Percentiles rank a stretch among this genome's conserved stretches.
phyloP scores from a whole-genome alignment of 2,113 vertebrate species.

The Pangasianodon hypophthalmus region DNA sequence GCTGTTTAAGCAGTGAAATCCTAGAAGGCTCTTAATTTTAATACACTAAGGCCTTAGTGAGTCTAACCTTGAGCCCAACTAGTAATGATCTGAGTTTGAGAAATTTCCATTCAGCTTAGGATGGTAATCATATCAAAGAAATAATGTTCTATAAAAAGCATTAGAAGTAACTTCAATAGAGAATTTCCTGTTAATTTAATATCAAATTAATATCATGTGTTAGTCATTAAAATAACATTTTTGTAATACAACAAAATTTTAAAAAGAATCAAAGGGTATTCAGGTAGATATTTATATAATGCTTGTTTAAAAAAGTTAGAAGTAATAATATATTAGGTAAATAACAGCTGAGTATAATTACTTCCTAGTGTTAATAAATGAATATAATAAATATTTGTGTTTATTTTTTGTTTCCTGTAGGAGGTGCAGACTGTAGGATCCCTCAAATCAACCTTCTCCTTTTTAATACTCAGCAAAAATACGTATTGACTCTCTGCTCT shows the following conservation, averaged over 20 bases:
- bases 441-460: slow-evolving; percentile 2
- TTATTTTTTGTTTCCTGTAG: background rate
- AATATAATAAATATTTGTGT: background rate
- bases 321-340: background rate
- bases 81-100: slow-evolving; percentile 30
- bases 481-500: background rate
- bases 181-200: background rate
- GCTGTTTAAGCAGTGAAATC: slow-evolving; percentile 11
- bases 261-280: background rate
- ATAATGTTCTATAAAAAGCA: background rate
- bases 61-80: slow-evolving; percentile 29
- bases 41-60: slow-evolving; percentile 23
- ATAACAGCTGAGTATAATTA: background rate
- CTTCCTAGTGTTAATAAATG: background rate
- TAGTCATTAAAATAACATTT: background rate
- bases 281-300: background rate
- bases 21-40: slow-evolving; percentile 29
- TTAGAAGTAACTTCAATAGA: background rate
- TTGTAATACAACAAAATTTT: background rate
- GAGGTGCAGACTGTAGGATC: background rate
- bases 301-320: background rate
- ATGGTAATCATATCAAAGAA: background rate
- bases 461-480: background rate
- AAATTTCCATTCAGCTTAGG: background rate
- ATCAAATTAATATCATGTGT: background rate